Conservation (phyloP, 2,888 invertebrate genomes). For the Lepas anatifera region DNA sequence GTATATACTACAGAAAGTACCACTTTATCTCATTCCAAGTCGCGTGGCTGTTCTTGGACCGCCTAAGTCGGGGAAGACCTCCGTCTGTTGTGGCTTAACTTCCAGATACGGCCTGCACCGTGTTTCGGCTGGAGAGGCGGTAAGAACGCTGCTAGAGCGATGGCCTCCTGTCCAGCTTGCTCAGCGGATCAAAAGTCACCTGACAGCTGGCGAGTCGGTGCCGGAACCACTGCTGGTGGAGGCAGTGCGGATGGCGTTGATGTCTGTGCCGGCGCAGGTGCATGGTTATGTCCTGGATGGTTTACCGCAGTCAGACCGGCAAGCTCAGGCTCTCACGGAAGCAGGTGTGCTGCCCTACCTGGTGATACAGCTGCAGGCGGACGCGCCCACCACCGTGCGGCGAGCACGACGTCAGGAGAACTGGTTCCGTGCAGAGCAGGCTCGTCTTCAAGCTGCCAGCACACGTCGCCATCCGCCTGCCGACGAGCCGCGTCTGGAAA, state of each 20-base stretch:
- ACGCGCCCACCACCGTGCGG: neutral
- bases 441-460: neutral
- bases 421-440: neutral
- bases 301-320: neutral
- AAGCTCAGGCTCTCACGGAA: neutral
- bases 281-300: conserved; percentile 2
- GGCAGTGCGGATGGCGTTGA: neutral
- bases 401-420: conserved; percentile 1
- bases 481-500: neutral
- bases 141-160: neutral
- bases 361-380: neutral
- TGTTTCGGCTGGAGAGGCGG: neutral
- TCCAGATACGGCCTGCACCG: neutral
- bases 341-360: conserved; percentile 3
- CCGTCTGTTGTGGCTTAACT: neutral
- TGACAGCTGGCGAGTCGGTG: neutral
- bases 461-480: neutral
- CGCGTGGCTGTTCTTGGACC: neutral
- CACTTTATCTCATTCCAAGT: neutral
- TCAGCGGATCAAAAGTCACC: neutral
- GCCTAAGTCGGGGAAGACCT: neutral
- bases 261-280: neutral
- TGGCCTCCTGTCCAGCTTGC: neutral
- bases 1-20: neutral
- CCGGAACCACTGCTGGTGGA: neutral